A percentile compares a stretch with the other conserved stretches of the same genome.
phyloP scores from a whole-genome alignment of 2,888 invertebrate species.

The Cryptocephalus primarius region DNA sequence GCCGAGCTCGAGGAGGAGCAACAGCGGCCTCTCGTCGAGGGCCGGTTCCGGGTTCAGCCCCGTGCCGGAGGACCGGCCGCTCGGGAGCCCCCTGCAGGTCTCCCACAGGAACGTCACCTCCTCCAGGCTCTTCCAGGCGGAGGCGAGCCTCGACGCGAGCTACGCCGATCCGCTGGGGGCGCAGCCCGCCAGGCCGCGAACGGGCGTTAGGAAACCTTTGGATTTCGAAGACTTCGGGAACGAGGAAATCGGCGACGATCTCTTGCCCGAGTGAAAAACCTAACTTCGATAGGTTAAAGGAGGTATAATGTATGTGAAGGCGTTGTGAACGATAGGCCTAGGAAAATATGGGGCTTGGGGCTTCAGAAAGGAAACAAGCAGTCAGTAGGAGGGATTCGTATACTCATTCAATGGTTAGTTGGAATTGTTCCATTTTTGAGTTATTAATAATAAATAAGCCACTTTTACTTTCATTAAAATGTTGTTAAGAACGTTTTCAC shows the following conservation, averaged over 20 bases:
- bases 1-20: slow-evolving; percentile 44
- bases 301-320: too few species aligned
- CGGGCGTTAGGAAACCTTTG: slow-evolving; percentile 42
- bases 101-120: slow-evolving; percentile 25
- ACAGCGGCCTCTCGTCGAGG: slow-evolving; percentile 46
- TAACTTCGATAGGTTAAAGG: too few species aligned
- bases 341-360: too few species aligned
- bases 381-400: too few species aligned
- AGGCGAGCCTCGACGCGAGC: slow-evolving; percentile 36
- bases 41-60: slow-evolving; percentile 44
- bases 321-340: too few species aligned
- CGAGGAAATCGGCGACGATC: slow-evolving; percentile 62
- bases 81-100: slow-evolving; percentile 23
- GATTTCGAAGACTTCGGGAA: slow-evolving; percentile 59
- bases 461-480: too few species aligned
- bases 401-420: too few species aligned
- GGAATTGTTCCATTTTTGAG: too few species aligned
- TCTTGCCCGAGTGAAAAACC: slow-evolving; percentile 53
- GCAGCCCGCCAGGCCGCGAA: slow-evolving; percentile 44
- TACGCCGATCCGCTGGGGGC: slow-evolving; percentile 49
- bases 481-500: too few species aligned
- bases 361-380: too few species aligned
- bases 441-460: too few species aligned
- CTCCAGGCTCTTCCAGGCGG: slow-evolving; percentile 21
- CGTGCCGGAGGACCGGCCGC: slow-evolving; percentile 35